phyloP scores from a whole-genome alignment of 2,888 invertebrate genomes.

The Torymus texanus region DNA sequence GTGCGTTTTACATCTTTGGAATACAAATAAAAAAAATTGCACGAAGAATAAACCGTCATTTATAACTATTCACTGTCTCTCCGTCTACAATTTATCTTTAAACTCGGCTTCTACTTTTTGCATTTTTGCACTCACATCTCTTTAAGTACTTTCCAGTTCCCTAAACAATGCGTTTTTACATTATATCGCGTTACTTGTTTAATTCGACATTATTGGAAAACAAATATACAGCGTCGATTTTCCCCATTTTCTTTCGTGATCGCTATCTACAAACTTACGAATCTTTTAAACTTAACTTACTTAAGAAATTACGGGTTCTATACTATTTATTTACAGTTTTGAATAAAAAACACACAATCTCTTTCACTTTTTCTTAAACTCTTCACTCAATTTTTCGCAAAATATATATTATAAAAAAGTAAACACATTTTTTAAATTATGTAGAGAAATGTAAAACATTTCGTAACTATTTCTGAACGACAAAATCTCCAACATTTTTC shows the following conservation, averaged over 20 bases:
- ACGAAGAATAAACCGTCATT: constrained; percentile 42
- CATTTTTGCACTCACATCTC: constrained; percentile 39
- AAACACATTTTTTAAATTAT: constrained; percentile 50
- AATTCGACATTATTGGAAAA: constrained; percentile 49
- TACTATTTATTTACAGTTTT: constrained; percentile 50
- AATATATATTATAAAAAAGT: constrained; percentile 54
- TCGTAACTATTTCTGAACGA: constrained; percentile 45
- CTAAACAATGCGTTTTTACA: constrained; percentile 42
- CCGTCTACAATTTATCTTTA: constrained; percentile 35
- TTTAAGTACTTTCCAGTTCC: constrained; percentile 57
- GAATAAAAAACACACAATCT: constrained; percentile 53
- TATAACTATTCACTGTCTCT: constrained; percentile 41
- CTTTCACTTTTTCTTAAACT: constrained; percentile 33
- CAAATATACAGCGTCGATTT: constrained; percentile 55
- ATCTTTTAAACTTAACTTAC: constrained; percentile 45
- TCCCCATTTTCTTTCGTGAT: constrained; percentile 37
- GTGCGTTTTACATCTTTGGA: constrained; percentile 49
- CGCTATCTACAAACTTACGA: constrained; percentile 54
- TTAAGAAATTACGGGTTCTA: constrained; percentile 49
- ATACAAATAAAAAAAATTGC: constrained; percentile 53
- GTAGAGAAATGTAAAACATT: constrained; percentile 42
- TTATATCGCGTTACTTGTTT: constrained; percentile 34
- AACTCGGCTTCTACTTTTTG: constrained; percentile 34
- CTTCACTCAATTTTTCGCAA: constrained; percentile 41
- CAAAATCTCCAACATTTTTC: constrained; percentile 46